Evolutionary conservation across 2,888 invertebrate genomes (phyloP).

Genomic region (Seladonia tumulorum): DNA sequence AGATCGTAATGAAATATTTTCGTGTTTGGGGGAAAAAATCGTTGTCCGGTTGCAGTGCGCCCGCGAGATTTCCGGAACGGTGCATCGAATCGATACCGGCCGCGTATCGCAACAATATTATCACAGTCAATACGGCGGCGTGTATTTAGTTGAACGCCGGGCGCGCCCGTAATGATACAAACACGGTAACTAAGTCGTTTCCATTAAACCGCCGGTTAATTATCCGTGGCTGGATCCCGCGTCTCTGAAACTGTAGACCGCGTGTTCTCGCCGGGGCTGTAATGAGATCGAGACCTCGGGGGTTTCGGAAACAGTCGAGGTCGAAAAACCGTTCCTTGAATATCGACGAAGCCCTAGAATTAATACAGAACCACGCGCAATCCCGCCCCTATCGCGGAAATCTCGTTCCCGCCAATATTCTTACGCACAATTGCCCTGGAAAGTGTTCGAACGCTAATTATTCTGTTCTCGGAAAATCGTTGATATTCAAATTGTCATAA

Average conservation of each 20-base stretch:
- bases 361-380: not conserved
- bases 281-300: constrained; percentile 7
- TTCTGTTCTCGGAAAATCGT: not conserved
- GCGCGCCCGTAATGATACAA: constrained; percentile 10
- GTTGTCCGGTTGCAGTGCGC: not conserved
- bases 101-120: constrained; percentile 13
- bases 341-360: not conserved
- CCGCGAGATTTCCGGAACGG: not conserved
- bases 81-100: constrained; percentile 6
- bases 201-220: constrained; percentile 37
- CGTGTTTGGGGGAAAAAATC: not conserved
- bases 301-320: not conserved
- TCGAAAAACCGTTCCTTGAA: constrained; percentile 1
- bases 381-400: not conserved
- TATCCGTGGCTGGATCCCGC: constrained; percentile 18
- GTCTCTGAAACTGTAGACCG: not conserved
- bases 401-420: not conserved
- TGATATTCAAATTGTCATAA: not conserved
- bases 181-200: constrained; percentile 37
- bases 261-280: not conserved
- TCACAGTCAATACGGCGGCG: constrained; percentile 8
- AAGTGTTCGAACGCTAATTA: not conserved
- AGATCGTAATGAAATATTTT: not conserved
- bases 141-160: constrained; percentile 24
- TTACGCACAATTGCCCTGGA: not conserved